Evolutionary conservation across 2,797 vertebrate species (phyloP).

Genomic region (Onychomys arenicola): DNA sequence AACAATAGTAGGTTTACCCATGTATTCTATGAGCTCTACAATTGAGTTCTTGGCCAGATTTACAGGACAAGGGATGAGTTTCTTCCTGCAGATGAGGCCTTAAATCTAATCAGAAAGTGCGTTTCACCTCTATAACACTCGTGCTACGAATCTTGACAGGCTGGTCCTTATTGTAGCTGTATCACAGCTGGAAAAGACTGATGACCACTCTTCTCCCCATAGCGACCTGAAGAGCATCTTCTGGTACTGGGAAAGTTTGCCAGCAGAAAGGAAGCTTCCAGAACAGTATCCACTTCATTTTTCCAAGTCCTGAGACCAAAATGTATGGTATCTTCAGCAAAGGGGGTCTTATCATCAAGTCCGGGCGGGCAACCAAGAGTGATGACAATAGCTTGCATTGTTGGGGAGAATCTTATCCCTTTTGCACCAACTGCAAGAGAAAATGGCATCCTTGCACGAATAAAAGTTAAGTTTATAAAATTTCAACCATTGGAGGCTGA

Average conservation of each 20-base stretch:
- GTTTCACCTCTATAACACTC: background rate
- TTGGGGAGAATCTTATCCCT: background rate
- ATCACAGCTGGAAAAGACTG: background rate
- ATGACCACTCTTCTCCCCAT: background rate
- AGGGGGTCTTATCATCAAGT: background rate
- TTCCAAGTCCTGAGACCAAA: background rate
- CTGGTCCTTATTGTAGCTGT: background rate
- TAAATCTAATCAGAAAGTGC: background rate
- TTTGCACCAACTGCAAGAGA: background rate
- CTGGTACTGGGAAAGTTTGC: background rate
- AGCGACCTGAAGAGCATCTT: background rate
- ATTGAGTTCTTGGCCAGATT: background rate
- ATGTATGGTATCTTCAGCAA: background rate
- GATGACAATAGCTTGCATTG: background rate
- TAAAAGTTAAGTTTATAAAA: background rate
- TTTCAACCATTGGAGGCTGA: background rate
- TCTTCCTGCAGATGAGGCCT: background rate
- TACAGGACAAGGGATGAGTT: background rate
- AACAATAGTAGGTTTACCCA: background rate
- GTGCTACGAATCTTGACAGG: background rate
- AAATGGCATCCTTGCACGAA: background rate
- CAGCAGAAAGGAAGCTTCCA: background rate
- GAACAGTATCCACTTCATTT: background rate
- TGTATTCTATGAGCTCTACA: background rate
- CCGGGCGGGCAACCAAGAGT: background rate